These are phyloP conservation scores for Geotrypetes seraphini DNA, from an alignment of 2,797 vertebrate genomes.

Conservation along the genomic window DNA sequence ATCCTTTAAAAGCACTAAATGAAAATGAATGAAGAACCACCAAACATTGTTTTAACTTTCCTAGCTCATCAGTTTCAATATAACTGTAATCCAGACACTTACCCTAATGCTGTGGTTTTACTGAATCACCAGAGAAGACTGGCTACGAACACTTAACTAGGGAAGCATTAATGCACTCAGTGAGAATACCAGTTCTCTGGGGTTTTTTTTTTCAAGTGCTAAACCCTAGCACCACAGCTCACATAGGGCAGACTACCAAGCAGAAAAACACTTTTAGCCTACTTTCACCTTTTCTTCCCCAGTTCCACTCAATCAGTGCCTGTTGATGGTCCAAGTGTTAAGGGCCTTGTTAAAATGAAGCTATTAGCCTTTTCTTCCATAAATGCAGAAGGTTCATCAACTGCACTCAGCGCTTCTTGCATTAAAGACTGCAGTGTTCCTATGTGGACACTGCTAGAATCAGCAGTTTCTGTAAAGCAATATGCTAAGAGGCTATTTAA, in stretches of 20 bases:
- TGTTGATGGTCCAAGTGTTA: constrained; percentile 42
- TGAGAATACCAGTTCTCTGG: constrained; percentile 27
- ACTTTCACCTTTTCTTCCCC: constrained; percentile 30
- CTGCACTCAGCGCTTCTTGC: constrained; percentile 42
- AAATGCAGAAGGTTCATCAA: constrained; percentile 38
- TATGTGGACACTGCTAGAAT: constrained; percentile 45
- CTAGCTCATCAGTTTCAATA: too few species aligned
- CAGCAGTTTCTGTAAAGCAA: constrained; percentile 59
- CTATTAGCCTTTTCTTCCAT: constrained; percentile 49
- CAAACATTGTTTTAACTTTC: too few species aligned
- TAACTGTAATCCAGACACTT: too few species aligned
- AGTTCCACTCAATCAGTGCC: constrained; percentile 41
- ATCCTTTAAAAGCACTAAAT: too few species aligned
- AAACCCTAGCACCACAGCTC: constrained; percentile 27
- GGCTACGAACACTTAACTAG: constrained; percentile 21
- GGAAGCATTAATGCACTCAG: constrained; percentile 31
- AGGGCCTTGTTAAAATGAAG: constrained; percentile 55
- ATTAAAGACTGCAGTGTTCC: constrained; percentile 54
- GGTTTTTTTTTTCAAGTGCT: constrained; percentile 33
- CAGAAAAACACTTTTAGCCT: constrained; percentile 49
- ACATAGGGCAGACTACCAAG: constrained; percentile 29
- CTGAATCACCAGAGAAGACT: not conserved
- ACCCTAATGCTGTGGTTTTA: not conserved
- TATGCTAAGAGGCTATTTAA: constrained; percentile 54
- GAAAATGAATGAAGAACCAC: too few species aligned